Evolutionary conservation across 1,140 invertebrate species (phyloP).

Genomic region (Riptortus pedestris): DNA sequence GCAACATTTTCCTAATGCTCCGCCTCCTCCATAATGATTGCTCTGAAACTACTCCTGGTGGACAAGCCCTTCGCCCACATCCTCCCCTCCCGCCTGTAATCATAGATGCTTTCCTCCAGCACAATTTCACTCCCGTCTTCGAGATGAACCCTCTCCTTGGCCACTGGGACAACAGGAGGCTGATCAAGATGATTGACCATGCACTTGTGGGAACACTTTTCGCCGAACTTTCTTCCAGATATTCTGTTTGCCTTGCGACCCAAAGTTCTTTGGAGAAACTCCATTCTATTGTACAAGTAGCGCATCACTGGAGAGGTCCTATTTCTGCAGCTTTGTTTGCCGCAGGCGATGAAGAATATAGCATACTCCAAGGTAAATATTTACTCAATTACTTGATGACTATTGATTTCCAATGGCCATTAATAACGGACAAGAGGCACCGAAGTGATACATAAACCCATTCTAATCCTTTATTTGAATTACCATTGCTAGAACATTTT

Average conservation of each 20-base stretch:
- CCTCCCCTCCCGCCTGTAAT: conserved; percentile 30
- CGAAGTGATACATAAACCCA: background rate
- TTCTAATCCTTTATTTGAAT: too few relatives aligned
- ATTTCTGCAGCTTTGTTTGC: conserved; percentile 77
- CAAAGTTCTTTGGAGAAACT: conserved; percentile 73
- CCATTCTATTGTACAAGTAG: conserved; percentile 59
- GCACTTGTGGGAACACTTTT: conserved; percentile 53
- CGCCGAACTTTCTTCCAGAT: conserved; percentile 43
- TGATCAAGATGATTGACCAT: conserved; percentile 63
- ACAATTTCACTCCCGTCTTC: conserved; percentile 31
- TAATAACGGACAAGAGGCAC: background rate
- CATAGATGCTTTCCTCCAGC: conserved; percentile 33
- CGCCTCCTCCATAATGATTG: conserved; percentile 46
- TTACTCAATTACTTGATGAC: too few relatives aligned
- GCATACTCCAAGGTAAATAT: conserved; percentile 13
- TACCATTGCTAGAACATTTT: too few relatives aligned
- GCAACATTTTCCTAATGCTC: conserved; percentile 58
- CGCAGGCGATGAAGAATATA: conserved; percentile 56
- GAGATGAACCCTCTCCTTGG: conserved; percentile 39
- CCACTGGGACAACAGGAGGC: conserved; percentile 33
- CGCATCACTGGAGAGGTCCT: conserved; percentile 70
- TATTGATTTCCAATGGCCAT: too few relatives aligned
- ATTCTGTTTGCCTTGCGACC: conserved; percentile 65
- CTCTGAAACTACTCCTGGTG: conserved; percentile 14
- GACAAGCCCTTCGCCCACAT: conserved; percentile 28